Percentiles rank a stretch among this genome's conserved stretches.
phyloP scores from a whole-genome alignment of 2,797 vertebrate species.

The Mus caroli region DNA sequence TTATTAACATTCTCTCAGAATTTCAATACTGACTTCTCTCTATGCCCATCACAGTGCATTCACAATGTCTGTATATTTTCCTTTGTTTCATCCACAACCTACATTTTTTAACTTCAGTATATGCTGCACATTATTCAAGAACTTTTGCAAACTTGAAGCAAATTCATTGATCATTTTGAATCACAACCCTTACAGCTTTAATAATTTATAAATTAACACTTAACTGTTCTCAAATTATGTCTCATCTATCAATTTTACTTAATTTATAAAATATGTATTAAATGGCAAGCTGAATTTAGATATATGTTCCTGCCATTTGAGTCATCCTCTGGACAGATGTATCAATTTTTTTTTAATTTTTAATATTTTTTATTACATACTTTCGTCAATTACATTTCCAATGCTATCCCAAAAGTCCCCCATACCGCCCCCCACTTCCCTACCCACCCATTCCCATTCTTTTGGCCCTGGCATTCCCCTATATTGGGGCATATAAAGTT shows the following conservation, averaged over 20 bases:
- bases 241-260: conserved; percentile 24
- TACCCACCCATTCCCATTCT: no score
- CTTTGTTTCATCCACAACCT: not conserved
- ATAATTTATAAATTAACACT: not conserved
- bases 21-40: not conserved
- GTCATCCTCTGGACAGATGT: not conserved
- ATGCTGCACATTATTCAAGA: conserved; percentile 32
- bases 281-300: not conserved
- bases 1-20: not conserved
- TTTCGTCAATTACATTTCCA: no score
- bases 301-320: not conserved
- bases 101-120: not conserved
- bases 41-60: not conserved
- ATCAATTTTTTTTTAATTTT: not conserved
- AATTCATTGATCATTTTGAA: not conserved
- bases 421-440: no score
- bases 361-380: no score
- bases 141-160: not conserved
- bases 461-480: no score
- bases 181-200: not conserved
- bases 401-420: no score
- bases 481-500: no score
- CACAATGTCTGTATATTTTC: not conserved
- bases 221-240: conserved; percentile 31
- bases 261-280: not conserved